phyloP scores from a whole-genome alignment of 1,140 invertebrate species.

The Pollicipes pollicipes region DNA sequence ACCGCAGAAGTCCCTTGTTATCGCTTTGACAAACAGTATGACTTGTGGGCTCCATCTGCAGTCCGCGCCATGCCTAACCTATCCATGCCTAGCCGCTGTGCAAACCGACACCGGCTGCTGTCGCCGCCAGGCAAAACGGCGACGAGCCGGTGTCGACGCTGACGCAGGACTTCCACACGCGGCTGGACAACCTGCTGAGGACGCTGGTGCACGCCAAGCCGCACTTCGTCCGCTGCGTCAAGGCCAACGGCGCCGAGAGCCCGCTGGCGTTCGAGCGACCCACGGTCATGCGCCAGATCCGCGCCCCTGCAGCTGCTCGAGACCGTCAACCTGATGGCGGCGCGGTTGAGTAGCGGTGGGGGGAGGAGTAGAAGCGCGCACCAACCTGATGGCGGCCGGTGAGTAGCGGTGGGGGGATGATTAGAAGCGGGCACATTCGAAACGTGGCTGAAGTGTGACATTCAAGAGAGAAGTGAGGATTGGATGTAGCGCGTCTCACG shows the following conservation, averaged over 20 bases:
- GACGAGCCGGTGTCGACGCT: conserved; percentile 75
- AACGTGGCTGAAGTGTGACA: too few species aligned
- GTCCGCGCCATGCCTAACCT: too few species aligned
- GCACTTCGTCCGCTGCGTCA: conserved; percentile 80
- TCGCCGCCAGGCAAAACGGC: conserved; percentile 44
- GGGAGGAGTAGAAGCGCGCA: too few species aligned
- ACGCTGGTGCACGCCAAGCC: conserved; percentile 81
- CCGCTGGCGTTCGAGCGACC: conserved; percentile 46
- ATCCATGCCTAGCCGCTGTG: too few species aligned
- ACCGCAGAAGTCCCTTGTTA: too few species aligned
- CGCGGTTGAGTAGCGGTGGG: conserved; percentile 21
- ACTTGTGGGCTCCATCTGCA: too few species aligned
- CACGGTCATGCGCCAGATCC: conserved; percentile 63
- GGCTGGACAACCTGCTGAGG: conserved; percentile 73
- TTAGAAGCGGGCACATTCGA: too few species aligned
- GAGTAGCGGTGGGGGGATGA: too few species aligned
- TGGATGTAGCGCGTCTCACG: too few species aligned
- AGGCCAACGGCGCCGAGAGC: conserved; percentile 60
- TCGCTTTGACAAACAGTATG: too few species aligned
- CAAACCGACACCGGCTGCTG: too few species aligned
- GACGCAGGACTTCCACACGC: conserved; percentile 85
- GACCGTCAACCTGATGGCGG: conserved; percentile 83
- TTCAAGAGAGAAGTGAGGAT: too few species aligned
- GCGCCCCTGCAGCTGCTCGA: conserved; percentile 83
- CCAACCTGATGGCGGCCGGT: conserved; percentile 61